Evolutionary conservation across 1,140 invertebrate species (phyloP).

Genomic region (Brachionus rotundiformis): DNA sequence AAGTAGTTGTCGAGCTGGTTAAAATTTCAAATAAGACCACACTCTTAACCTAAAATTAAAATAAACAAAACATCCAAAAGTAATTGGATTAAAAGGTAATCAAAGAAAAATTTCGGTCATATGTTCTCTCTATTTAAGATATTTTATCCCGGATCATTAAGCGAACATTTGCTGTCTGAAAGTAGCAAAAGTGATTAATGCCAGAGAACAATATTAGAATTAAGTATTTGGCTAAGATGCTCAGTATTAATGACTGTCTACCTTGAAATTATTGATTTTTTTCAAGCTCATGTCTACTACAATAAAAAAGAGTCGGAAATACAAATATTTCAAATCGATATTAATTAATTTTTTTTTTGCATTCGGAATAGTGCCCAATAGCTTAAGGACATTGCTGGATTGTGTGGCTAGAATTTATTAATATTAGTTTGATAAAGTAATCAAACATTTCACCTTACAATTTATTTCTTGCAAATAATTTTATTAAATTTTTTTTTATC

Average conservation of each 20-base stretch:
- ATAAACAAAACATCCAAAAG: not conserved
- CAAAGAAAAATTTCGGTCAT: conserved; percentile 10
- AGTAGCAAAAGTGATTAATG: conserved; percentile 1
- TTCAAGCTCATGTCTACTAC: not conserved
- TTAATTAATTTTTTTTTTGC: not conserved
- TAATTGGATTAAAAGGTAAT: conserved; percentile 44
- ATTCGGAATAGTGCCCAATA: not conserved
- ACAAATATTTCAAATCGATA: conserved; percentile 4
- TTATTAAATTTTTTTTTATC: not conserved
- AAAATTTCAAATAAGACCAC: conserved; percentile 35
- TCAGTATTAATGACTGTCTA: conserved; percentile 14
- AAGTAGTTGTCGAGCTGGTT: conserved; percentile 9
- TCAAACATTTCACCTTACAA: conserved; percentile 9
- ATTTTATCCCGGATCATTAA: not conserved
- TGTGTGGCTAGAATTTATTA: not conserved
- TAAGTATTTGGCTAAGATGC: not conserved
- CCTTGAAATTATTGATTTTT: conserved; percentile 45
- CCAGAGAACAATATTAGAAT: conserved; percentile 11
- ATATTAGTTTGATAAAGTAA: not conserved
- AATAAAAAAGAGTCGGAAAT: not conserved
- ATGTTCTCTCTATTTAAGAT: conserved; percentile 1
- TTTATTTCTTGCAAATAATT: not conserved
- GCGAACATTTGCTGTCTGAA: conserved; percentile 21
- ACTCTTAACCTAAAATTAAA: conserved; percentile 19
- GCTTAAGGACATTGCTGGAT: not conserved